Conservation (phyloP, 2,797 vertebrate genomes). For the Australoheros facetus region DNA sequence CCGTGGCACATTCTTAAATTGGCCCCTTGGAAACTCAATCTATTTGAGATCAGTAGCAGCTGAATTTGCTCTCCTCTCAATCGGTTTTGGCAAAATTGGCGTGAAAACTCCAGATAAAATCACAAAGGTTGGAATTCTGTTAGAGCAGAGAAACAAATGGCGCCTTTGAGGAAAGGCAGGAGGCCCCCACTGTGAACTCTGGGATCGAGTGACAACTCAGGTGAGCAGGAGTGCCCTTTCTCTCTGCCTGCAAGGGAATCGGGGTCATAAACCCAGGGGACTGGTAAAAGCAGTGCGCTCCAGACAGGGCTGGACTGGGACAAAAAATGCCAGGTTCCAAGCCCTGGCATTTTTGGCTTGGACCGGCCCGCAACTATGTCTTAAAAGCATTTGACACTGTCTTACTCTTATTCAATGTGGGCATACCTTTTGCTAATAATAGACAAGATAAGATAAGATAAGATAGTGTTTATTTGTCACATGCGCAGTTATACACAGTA, state of each 20-base stretch:
- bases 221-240: conserved; percentile 67
- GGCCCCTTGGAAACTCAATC: conserved; percentile 76
- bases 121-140: conserved; percentile 69
- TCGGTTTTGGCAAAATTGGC: conserved; percentile 80
- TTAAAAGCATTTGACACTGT: no score
- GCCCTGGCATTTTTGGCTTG: no score
- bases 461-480: no score
- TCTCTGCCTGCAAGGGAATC: conserved; percentile 58
- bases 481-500: no score
- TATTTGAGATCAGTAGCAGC: conserved; percentile 84
- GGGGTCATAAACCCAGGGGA: conserved; percentile 72
- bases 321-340: no score
- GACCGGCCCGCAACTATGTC: no score
- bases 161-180: conserved; percentile 65
- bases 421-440: no score
- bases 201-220: conserved; percentile 75
- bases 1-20: conserved; percentile 73
- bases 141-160: conserved; percentile 73
- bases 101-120: conserved; percentile 82
- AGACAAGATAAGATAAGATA: no score
- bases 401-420: no score
- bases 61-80: conserved; percentile 77
- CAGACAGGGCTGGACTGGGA: conserved; percentile 11
- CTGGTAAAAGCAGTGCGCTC: conserved; percentile 65
- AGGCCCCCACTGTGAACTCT: conserved; percentile 65